Percentiles rank a stretch among this genome's conserved stretches.
Conservation (phyloP, 2,113 vertebrate genomes). For the Origma solitaria region DNA sequence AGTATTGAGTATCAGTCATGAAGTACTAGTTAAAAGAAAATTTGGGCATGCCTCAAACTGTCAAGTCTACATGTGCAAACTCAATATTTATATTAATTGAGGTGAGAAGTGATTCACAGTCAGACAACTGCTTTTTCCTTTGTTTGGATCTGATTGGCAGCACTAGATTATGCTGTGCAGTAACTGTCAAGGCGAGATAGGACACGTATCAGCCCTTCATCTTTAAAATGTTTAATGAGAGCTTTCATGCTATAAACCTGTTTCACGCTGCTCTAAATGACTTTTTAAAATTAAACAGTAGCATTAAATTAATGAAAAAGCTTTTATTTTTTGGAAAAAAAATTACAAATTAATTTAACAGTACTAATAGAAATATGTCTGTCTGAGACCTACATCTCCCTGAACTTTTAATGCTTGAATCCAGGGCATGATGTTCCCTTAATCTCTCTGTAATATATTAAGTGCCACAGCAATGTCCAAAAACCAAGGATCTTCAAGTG, state of each 20-base stretch:
- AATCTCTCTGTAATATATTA: not conserved
- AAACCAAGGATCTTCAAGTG: not conserved
- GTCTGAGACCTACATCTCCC: not conserved
- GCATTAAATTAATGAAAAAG: not conserved
- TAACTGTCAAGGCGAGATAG: constrained; percentile 30
- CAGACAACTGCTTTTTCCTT: constrained; percentile 32
- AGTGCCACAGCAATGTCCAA: not conserved
- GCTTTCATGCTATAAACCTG: not conserved
- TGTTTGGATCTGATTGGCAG: constrained; percentile 51
- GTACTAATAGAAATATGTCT: not conserved
- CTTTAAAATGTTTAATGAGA: not conserved
- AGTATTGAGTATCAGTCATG: constrained; percentile 22
- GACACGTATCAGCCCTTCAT: not conserved
- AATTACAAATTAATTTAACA: not conserved
- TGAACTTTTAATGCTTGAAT: not conserved
- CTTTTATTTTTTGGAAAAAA: not conserved
- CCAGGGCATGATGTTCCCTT: not conserved
- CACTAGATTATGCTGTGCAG: constrained; percentile 21
- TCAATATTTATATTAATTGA: constrained; percentile 47
- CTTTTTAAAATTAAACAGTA: not conserved
- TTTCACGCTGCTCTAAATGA: not conserved
- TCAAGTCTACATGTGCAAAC: constrained; percentile 39
- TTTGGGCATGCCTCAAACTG: constrained; percentile 53
- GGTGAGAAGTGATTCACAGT: constrained; percentile 54
- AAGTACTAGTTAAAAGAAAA: constrained; percentile 25